Percentiles rank a stretch among this genome's conserved stretches.
Evolutionary conservation across 2,113 vertebrate species (phyloP).

Genomic region (Myiagra hebetior): DNA sequence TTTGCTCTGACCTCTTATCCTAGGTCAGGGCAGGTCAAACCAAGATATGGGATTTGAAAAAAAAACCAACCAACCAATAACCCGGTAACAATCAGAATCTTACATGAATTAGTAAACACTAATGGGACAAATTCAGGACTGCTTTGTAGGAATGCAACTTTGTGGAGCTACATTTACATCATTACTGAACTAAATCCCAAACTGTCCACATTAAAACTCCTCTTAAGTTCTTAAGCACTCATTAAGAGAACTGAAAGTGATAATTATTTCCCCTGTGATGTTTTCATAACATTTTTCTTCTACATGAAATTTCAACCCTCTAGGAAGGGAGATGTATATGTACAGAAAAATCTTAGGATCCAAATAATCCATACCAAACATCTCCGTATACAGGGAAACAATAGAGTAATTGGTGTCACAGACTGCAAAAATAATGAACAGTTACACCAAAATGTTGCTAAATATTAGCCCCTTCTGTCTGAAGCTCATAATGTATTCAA

Average conservation of each 20-base stretch:
- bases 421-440: neutral
- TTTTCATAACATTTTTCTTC: neutral
- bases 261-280: neutral
- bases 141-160: neutral
- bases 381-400: neutral
- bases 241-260: neutral
- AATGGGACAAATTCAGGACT: neutral
- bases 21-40: constrained; percentile 31
- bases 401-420: neutral
- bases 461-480: neutral
- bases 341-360: neutral
- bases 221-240: neutral
- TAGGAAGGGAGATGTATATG: neutral
- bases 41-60: neutral
- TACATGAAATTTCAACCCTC: neutral
- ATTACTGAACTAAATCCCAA: neutral
- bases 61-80: neutral
- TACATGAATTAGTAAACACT: neutral
- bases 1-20: constrained; percentile 21
- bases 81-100: neutral
- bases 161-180: neutral
- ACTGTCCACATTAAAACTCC: neutral
- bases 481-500: neutral
- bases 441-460: neutral
- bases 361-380: neutral